phyloP scores from a whole-genome alignment of 1,140 invertebrate species.

The Samia ricini region DNA sequence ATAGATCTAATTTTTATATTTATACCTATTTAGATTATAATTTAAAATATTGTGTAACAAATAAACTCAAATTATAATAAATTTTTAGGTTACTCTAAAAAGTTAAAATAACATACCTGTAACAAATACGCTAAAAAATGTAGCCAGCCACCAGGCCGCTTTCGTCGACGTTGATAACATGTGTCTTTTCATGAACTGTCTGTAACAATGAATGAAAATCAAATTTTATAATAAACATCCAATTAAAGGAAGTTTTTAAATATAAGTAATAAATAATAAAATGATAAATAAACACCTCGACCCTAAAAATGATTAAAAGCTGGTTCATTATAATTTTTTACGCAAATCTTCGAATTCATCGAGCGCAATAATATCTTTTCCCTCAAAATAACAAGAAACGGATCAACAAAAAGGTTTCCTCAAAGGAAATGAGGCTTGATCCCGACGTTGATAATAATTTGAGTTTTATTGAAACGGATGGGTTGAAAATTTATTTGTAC shows the following conservation, averaged over 20 bases:
- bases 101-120: slow-evolving; percentile 46
- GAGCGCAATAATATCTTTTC: slow-evolving; percentile 30
- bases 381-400: slow-evolving; percentile 36
- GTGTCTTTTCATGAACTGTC: slow-evolving; percentile 51
- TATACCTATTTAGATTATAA: too few relatives aligned
- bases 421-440: slow-evolving; percentile 38
- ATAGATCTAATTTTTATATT: too few relatives aligned
- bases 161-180: slow-evolving; percentile 66
- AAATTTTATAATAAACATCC: not conserved
- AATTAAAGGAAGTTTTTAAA: not conserved
- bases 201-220: slow-evolving; percentile 37
- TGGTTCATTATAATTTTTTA: slow-evolving; percentile 30
- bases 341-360: slow-evolving; percentile 27
- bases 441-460: slow-evolving; percentile 35
- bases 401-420: slow-evolving; percentile 41
- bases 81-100: too few relatives aligned
- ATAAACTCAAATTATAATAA: too few relatives aligned
- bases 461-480: slow-evolving; percentile 33
- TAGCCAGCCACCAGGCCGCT: slow-evolving; percentile 71
- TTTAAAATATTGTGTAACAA: too few relatives aligned
- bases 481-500: slow-evolving; percentile 22
- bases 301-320: slow-evolving; percentile 2
- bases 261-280: not conserved
- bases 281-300: not conserved
- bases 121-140: slow-evolving; percentile 66